phyloP scores from a whole-genome alignment of 2,113 vertebrate genomes.

The Tupaia chinensis region DNA sequence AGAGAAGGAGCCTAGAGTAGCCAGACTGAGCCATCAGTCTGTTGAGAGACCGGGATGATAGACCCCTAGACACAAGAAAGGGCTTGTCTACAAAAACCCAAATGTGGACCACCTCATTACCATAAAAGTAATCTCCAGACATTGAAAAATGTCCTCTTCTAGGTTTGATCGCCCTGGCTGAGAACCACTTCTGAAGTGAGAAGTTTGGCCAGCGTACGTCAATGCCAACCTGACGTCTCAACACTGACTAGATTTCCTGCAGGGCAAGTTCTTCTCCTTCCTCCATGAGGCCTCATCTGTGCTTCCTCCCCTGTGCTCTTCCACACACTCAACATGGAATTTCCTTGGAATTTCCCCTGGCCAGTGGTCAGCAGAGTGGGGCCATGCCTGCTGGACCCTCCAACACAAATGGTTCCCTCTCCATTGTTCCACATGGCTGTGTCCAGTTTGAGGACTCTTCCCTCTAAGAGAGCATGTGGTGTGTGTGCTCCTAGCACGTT shows the following conservation, averaged over 20 bases:
- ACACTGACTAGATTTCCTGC: neutral
- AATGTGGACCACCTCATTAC: neutral
- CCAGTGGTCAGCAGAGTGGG: neutral
- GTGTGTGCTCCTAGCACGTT: neutral
- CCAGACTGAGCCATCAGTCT: neutral
- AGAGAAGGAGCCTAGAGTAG: neutral
- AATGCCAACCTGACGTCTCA: neutral
- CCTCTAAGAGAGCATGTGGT: no score
- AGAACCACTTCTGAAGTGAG: neutral
- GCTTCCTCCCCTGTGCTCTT: no score
- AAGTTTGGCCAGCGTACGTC: neutral
- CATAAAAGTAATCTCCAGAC: neutral
- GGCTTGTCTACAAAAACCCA: neutral
- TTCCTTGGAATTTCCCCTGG: neutral
- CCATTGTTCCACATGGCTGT: rapidly evolving
- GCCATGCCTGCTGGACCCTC: neutral
- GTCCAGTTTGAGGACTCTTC: neutral
- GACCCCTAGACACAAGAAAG: neutral
- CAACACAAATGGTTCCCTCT: neutral
- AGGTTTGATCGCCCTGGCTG: neutral
- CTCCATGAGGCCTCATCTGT: neutral
- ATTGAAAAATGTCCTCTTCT: neutral
- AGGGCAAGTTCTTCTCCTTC: neutral
- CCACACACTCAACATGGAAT: neutral
- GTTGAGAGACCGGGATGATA: neutral